phyloP scores from a whole-genome alignment of 2,797 vertebrate genomes.

The Carduelis carduelis region DNA sequence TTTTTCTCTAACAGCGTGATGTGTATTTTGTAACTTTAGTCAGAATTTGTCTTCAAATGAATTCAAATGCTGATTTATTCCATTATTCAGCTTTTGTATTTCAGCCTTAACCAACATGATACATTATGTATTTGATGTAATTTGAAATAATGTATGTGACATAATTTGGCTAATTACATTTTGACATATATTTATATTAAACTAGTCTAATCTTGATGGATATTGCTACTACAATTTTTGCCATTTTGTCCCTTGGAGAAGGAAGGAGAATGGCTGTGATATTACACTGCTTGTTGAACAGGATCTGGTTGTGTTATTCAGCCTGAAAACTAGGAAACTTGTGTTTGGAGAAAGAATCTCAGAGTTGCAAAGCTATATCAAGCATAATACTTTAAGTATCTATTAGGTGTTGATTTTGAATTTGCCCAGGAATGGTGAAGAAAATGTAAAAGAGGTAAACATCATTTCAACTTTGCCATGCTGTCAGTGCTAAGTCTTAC shows the following conservation, averaged over 20 bases:
- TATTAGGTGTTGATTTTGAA: background rate
- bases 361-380: background rate
- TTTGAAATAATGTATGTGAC: background rate
- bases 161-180: background rate
- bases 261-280: background rate
- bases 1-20: background rate
- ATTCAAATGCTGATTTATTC: background rate
- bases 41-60: background rate
- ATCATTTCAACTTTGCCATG: background rate
- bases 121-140: background rate
- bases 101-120: background rate
- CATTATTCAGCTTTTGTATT: background rate
- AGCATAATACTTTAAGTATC: background rate
- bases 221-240: background rate
- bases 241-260: background rate
- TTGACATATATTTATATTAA: background rate
- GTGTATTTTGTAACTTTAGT: background rate
- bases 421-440: background rate
- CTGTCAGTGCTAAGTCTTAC: background rate
- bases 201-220: background rate
- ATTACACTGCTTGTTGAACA: background rate
- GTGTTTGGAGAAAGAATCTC: background rate
- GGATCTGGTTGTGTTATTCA: background rate
- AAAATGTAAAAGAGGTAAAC: background rate
- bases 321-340: background rate